Evolutionary conservation across 2,888 invertebrate species (phyloP).

Genomic region (Hypolimnas misippus): DNA sequence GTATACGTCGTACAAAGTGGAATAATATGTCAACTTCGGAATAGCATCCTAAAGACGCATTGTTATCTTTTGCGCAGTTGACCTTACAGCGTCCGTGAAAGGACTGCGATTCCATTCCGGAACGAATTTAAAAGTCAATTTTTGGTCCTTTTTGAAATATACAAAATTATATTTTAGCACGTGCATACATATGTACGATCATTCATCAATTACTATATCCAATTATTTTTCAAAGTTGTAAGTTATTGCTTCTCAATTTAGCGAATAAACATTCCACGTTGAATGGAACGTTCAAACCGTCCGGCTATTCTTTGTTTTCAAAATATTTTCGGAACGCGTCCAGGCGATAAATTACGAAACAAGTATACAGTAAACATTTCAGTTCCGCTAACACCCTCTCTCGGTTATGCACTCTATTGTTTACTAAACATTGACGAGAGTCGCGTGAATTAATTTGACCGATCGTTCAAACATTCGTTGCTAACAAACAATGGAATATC

Average conservation of each 20-base stretch:
- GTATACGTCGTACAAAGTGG: constrained; percentile 7
- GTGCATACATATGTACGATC: too few species aligned
- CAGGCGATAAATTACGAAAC: constrained; percentile 33
- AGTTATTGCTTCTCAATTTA: constrained; percentile 30
- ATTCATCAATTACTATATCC: neutral
- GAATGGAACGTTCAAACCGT: constrained; percentile 34
- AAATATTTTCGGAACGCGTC: constrained; percentile 40
- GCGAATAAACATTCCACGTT: constrained; percentile 30
- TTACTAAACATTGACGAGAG: constrained; percentile 26
- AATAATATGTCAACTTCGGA: constrained; percentile 12
- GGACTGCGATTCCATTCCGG: constrained; percentile 3
- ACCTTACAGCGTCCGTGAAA: constrained; percentile 21
- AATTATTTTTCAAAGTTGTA: constrained; percentile 8
- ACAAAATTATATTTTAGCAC: neutral
- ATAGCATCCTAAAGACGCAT: constrained; percentile 25
- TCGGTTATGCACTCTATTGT: constrained; percentile 29
- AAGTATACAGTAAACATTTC: constrained; percentile 32
- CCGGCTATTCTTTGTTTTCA: constrained; percentile 41
- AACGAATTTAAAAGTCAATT: neutral
- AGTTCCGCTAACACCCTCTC: constrained; percentile 19
- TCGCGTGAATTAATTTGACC: constrained; percentile 21
- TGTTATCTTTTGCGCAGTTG: constrained; percentile 29
- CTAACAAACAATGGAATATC: constrained; percentile 16
- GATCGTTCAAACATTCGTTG: constrained; percentile 21
- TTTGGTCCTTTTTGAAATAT: neutral